Conservation (phyloP, 1,140 invertebrate genomes). For the Riptortus pedestris region DNA sequence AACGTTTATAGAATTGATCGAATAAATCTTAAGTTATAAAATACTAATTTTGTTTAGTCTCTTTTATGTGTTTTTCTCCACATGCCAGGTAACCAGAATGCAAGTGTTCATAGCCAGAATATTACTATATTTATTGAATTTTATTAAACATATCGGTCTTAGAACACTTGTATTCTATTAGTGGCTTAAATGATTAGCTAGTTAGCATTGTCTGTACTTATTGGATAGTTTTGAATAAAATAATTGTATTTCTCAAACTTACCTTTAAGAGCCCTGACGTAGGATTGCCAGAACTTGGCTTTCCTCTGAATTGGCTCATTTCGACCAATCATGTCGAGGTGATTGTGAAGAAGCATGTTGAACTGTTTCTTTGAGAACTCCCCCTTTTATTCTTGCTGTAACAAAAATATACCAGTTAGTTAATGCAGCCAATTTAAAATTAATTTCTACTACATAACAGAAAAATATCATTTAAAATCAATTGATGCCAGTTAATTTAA, state of each 20-base stretch:
- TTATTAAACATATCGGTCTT: too few species aligned
- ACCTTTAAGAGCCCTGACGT: slow-evolving; percentile 82
- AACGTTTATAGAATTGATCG: too few species aligned
- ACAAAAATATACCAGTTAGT: slow-evolving; percentile 20
- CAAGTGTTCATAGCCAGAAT: too few species aligned
- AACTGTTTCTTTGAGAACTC: slow-evolving; percentile 40
- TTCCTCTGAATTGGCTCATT: slow-evolving; percentile 83
- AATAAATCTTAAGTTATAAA: too few species aligned
- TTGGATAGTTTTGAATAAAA: too few species aligned
- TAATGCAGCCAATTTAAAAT: neutral
- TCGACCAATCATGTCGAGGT: slow-evolving; percentile 83
- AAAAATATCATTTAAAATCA: neutral
- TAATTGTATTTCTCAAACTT: slow-evolving; percentile 28
- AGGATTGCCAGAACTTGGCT: slow-evolving; percentile 85
- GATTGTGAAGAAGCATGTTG: slow-evolving; percentile 75
- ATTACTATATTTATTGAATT: too few species aligned
- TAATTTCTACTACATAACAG: neutral
- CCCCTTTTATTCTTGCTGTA: slow-evolving; percentile 17
- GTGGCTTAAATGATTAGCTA: too few species aligned
- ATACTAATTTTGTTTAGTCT: too few species aligned
- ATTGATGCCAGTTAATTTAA: neutral
- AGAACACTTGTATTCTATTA: too few species aligned
- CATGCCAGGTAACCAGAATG: too few species aligned
- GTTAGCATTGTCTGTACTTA: too few species aligned
- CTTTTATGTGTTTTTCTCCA: too few species aligned